Evolutionary conservation across 2,888 invertebrate species (phyloP).

Genomic region (Adelognathus sp.): DNA sequence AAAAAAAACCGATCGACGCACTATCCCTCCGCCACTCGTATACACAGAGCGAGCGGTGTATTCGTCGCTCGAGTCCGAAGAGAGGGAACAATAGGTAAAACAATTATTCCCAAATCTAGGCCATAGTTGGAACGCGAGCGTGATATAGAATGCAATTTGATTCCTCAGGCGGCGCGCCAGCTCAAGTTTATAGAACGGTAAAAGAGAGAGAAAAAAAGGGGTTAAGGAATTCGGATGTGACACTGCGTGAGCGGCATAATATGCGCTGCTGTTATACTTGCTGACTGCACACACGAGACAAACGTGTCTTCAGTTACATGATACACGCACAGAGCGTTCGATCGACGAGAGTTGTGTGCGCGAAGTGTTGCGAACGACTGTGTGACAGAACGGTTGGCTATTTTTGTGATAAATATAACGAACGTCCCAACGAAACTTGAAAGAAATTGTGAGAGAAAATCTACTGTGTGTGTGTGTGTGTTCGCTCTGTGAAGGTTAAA

Average conservation of each 20-base stretch:
- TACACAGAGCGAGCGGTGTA: not conserved
- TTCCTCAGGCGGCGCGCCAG: slow-evolving; percentile 36
- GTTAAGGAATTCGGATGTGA: slow-evolving; percentile 64
- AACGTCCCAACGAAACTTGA: not conserved
- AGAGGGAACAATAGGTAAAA: slow-evolving; percentile 10
- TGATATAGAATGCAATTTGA: slow-evolving; percentile 26
- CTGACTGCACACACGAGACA: slow-evolving; percentile 32
- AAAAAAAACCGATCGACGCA: not conserved
- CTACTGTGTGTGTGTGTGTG: not conserved
- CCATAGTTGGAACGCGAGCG: not conserved
- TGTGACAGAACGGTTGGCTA: slow-evolving; percentile 19
- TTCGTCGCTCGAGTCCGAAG: too few species aligned
- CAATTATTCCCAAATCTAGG: not conserved
- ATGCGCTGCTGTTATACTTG: slow-evolving; percentile 1
- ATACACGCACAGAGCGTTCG: slow-evolving; percentile 16
- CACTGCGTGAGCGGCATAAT: slow-evolving; percentile 62
- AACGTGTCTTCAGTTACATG: slow-evolving; percentile 1
- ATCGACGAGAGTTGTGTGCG: slow-evolving; percentile 50
- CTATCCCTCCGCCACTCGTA: not conserved
- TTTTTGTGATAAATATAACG: slow-evolving; percentile 12
- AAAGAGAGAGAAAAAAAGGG: too few species aligned
- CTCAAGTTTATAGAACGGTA: slow-evolving; percentile 48
- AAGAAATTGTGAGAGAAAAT: not conserved
- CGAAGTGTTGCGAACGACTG: slow-evolving; percentile 32
- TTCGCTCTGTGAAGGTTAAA: not conserved